Percentiles rank a stretch among this genome's conserved stretches.
Conservation (phyloP, 2,797 vertebrate genomes). For the Bovichtus diacanthus region DNA sequence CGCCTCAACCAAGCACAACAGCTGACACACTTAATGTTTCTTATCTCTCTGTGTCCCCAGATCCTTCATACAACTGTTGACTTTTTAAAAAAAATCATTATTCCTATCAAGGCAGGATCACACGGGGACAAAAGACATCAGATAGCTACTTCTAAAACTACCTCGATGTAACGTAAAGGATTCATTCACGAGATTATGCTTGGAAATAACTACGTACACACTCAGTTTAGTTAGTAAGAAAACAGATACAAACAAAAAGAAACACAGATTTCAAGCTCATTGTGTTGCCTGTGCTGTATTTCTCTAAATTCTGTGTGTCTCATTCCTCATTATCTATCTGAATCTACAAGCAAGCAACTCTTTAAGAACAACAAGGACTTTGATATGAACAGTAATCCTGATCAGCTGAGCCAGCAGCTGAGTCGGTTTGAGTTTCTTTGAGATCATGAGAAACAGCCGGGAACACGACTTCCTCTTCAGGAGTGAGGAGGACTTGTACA, state of each 20-base stretch:
- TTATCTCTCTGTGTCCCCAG: conserved; percentile 38
- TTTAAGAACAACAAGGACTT: conserved; percentile 24
- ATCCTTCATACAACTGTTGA: conserved; percentile 14
- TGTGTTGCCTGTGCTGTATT: not conserved
- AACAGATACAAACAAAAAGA: not conserved
- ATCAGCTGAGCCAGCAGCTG: conserved; percentile 57
- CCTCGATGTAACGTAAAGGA: not conserved
- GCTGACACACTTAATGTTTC: conserved; percentile 14
- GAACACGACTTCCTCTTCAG: conserved; percentile 45
- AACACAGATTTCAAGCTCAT: not conserved
- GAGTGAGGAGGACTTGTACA: not conserved
- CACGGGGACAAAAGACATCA: not conserved
- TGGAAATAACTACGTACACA: no score
- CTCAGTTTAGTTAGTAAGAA: not conserved
- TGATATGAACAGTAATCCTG: conserved; percentile 12
- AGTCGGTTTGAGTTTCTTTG: conserved; percentile 9
- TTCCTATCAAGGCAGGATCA: not conserved
- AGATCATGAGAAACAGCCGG: not conserved
- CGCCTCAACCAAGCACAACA: not conserved
- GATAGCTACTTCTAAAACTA: conserved; percentile 17
- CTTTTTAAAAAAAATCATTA: not conserved
- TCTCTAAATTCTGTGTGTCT: not conserved
- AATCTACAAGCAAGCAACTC: not conserved
- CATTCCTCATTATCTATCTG: not conserved
- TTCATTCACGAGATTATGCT: no score